Conservation (phyloP, 2,888 invertebrate genomes). For the Eupithecia dodoneata region DNA sequence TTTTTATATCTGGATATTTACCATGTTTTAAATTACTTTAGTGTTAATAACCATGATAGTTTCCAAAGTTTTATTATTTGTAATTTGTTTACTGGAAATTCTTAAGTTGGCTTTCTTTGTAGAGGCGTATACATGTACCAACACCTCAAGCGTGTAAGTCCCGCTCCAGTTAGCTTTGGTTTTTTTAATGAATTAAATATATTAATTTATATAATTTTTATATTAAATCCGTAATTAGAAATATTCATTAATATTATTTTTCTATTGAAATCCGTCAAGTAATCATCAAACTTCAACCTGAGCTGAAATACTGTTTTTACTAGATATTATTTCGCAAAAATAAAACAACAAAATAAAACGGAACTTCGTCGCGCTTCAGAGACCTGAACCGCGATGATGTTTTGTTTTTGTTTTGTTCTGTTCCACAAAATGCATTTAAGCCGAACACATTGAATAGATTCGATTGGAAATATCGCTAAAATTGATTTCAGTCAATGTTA, state of each 20-base stretch:
- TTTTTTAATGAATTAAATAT: not conserved
- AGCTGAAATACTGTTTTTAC: not conserved
- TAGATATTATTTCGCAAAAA: not conserved
- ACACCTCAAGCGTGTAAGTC: not conserved
- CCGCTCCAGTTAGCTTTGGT: not conserved
- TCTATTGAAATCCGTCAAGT: not conserved
- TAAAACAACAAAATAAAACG: not conserved
- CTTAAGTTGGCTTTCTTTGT: not conserved
- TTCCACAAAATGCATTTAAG: not conserved
- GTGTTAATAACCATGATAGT: no score
- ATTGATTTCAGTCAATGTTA: not conserved
- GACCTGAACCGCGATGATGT: not conserved
- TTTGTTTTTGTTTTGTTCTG: not conserved
- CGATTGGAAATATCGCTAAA: not conserved
- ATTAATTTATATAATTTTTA: not conserved
- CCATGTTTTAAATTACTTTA: no score
- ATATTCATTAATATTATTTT: not conserved
- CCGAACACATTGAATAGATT: not conserved
- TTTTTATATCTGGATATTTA: no score
- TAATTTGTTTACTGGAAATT: not conserved
- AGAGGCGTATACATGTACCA: not conserved
- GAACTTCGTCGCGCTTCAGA: not conserved
- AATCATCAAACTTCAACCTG: not conserved
- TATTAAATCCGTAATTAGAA: no score
- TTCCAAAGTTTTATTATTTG: not conserved